These are phyloP conservation scores for Strix uralensis DNA, from an alignment of 2,113 vertebrate genomes.

Conservation along the genomic window DNA sequence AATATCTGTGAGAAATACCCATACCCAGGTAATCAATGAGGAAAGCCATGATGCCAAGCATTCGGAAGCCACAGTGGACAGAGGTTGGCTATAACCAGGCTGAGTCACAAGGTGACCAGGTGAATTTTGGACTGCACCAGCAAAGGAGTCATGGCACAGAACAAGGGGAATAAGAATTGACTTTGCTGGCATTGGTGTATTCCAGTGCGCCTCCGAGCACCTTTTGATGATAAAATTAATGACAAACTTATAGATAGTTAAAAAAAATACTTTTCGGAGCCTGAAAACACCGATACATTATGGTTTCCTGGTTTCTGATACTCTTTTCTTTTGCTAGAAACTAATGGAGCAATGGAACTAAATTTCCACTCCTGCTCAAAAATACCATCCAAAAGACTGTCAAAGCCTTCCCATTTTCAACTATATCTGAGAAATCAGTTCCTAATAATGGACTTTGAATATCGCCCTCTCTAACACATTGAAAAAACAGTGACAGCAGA, in stretches of 20 bases:
- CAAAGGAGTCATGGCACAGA: neutral
- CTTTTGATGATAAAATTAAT: neutral
- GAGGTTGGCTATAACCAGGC: neutral
- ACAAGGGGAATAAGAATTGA: neutral
- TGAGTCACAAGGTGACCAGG: neutral
- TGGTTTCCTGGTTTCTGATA: neutral
- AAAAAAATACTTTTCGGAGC: neutral
- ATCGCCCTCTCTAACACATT: neutral
- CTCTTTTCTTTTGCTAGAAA: neutral
- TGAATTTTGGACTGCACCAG: neutral
- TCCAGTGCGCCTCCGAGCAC: neutral
- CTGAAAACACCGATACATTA: neutral
- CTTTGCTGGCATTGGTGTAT: neutral
- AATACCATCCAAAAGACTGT: neutral
- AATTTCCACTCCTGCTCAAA: neutral
- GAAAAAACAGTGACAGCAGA: neutral
- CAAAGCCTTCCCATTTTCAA: neutral
- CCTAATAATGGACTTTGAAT: neutral
- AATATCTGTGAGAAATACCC: neutral
- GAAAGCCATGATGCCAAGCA: neutral
- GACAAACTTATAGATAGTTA: neutral
- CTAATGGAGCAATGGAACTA: neutral
- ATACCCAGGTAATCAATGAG: neutral
- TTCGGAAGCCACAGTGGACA: fast-evolving
- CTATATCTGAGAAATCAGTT: neutral